Percentiles rank a stretch among this genome's conserved stretches.
Conservation (phyloP, 2,888 invertebrate genomes). For the Epinotia demarniana region DNA sequence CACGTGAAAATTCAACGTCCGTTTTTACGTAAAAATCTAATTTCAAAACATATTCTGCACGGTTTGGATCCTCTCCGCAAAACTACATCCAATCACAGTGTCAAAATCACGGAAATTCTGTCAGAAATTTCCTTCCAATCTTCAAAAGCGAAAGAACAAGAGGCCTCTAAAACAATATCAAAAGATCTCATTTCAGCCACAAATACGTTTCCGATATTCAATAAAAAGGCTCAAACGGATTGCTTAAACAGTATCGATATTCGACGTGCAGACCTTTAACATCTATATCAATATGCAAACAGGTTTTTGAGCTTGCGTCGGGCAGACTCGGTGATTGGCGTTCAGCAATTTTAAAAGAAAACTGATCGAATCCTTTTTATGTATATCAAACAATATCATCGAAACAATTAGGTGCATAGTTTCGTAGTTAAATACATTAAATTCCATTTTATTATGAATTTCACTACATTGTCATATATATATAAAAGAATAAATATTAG, state of each 20-base stretch:
- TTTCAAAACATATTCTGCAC: background rate
- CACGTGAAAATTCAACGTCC: background rate
- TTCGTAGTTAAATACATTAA: too few species aligned
- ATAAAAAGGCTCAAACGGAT: conserved; percentile 76
- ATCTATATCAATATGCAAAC: conserved; percentile 69
- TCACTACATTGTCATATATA: too few species aligned
- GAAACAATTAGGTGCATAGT: background rate
- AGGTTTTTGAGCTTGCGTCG: conserved; percentile 57
- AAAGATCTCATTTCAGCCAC: conserved; percentile 73
- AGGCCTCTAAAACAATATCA: conserved; percentile 70
- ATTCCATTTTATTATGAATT: too few species aligned
- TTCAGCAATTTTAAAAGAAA: background rate
- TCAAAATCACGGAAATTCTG: conserved; percentile 53
- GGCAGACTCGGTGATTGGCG: conserved; percentile 57
- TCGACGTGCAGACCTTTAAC: conserved; percentile 60
- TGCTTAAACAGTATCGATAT: conserved; percentile 66
- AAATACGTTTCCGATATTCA: conserved; percentile 79
- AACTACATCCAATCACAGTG: conserved; percentile 16
- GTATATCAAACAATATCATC: background rate
- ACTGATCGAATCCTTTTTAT: background rate
- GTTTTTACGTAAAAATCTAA: background rate
- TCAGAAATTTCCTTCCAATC: conserved; percentile 66
- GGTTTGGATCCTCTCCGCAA: conserved; percentile 2
- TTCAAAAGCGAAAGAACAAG: conserved; percentile 67
- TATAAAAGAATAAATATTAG: too few species aligned